A percentile compares a stretch with the other conserved stretches of the same genome.
These are phyloP conservation scores for Xestoiulus laeticollis DNA, from an alignment of 2,888 invertebrate genomes.

Conservation along the genomic window DNA sequence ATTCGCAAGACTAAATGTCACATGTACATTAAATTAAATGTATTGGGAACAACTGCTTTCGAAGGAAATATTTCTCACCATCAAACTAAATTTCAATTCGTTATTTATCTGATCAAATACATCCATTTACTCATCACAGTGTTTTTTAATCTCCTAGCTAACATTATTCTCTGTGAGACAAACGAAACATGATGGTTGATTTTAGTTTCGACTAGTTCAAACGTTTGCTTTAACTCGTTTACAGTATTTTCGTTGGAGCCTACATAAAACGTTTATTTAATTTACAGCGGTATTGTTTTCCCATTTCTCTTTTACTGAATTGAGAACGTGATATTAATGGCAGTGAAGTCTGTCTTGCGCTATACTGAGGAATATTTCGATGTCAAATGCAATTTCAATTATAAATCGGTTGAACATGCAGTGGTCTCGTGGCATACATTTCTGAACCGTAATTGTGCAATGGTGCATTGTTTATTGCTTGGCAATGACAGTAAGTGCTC, in stretches of 20 bases:
- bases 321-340: neutral
- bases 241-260: neutral
- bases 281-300: neutral
- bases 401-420: neutral
- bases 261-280: neutral
- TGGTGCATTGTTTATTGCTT: conserved; percentile 35
- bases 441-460: conserved; percentile 8
- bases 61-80: no score
- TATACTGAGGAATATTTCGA: neutral
- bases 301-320: neutral
- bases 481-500: conserved; percentile 44
- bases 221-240: no score
- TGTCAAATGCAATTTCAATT: conserved; percentile 31
- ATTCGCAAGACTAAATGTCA: no score
- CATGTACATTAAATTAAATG: no score
- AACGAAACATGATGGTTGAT: no score
- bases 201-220: no score
- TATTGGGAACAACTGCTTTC: no score
- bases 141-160: no score
- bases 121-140: no score
- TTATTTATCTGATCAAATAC: no score
- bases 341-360: neutral
- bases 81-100: no score
- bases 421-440: neutral
- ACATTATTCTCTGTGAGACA: no score